Percentiles rank a stretch among this genome's conserved stretches.
These are phyloP conservation scores for Merops nubicus DNA, from an alignment of 2,113 vertebrate species.

Conservation along the genomic window DNA sequence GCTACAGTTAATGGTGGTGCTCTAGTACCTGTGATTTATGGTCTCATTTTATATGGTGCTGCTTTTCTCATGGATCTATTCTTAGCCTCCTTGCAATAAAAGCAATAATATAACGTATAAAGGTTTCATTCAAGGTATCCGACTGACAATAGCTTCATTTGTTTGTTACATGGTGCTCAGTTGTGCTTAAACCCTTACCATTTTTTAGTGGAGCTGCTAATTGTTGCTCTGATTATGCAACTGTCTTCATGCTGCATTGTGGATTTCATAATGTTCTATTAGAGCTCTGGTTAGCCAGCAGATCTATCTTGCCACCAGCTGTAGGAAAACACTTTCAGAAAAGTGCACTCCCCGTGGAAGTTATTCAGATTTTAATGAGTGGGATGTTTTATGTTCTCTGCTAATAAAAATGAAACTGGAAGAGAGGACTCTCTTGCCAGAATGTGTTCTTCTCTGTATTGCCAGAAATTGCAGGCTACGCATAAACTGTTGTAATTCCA, in stretches of 20 bases:
- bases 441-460: neutral
- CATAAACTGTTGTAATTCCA: neutral
- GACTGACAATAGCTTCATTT: neutral
- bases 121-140: neutral
- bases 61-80: neutral
- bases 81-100: neutral
- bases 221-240: slow-evolving; percentile 35
- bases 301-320: slow-evolving; percentile 33
- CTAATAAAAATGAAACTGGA: slow-evolving; percentile 38
- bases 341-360: slow-evolving; percentile 43
- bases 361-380: slow-evolving; percentile 53
- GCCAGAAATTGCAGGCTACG: neutral
- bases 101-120: neutral
- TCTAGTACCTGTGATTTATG: neutral
- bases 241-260: slow-evolving; percentile 2
- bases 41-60: neutral
- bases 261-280: slow-evolving; percentile 45
- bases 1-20: neutral
- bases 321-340: slow-evolving; percentile 38
- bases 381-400: slow-evolving; percentile 46
- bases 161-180: neutral
- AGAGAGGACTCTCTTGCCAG: neutral
- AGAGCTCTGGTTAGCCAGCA: slow-evolving; percentile 41
- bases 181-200: neutral
- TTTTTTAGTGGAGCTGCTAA: neutral